Evolutionary conservation across 2,113 vertebrate species (phyloP), one percentile per base, ranked within the genome.

Genomic region (Prietella phreatophila): DNA sequence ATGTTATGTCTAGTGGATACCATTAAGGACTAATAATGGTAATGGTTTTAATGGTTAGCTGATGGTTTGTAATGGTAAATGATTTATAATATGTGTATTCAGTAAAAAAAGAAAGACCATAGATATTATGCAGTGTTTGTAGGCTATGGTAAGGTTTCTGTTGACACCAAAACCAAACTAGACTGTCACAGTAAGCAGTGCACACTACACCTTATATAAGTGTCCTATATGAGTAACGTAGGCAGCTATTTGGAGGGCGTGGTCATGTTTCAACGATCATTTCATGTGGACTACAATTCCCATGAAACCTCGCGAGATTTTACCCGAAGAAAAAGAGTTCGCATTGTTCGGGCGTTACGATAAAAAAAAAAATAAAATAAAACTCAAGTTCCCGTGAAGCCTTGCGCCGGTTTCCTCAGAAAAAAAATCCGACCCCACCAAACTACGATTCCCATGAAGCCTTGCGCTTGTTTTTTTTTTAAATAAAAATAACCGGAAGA

Each of bases 361-460:
- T 53, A 19, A 47, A 55, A 33, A 9, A 36, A 1, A 36, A 36
- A 36, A 36, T 2, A 36, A 36, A 36, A 36, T 10, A 56, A 58
- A 58, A 47, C 61, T 65, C 1, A 0, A 7, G 0, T 65, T 83
- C 60, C 61, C 39, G 1, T 19, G 8, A 67, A 67, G 61, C 82
- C 65, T 78, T 79, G 53, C 87, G 22, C 60, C 27, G 60, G 58
- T 39, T 73, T 63, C 63, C 61, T 73, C 8, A 50, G 79, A 84
- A 56, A 47, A 47, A 42, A 42, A 42, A 42, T 42, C 39, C 39
- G 39, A 42, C 3, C 0, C 3, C 39, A 42, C 39, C 39, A 42
- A 89, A 97, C 97, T 97, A 93, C 96, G 94, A 84, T 92, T 92
- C 97, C 97, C 97, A 96, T 78, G 4, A 87, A 87, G 53, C 96